Evolutionary conservation across 1,140 invertebrate genomes (phyloP).

Genomic region (Heliconius melpomene): DNA sequence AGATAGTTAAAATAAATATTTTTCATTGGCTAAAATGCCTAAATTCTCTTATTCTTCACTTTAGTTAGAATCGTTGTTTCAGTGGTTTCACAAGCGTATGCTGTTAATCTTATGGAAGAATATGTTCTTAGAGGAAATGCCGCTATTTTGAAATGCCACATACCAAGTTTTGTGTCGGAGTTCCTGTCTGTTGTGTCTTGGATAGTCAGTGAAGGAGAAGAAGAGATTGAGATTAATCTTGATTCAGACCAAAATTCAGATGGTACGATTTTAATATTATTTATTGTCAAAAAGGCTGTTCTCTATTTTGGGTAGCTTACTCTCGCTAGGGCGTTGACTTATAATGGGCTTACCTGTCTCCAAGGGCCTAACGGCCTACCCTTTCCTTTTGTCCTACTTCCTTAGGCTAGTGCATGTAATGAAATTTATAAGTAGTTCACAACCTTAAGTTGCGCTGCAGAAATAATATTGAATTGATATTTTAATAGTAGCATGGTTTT

Average conservation of each 20-base stretch:
- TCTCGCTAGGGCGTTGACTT: conserved; percentile 52
- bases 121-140: conserved; percentile 94
- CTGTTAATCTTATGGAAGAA: conserved; percentile 94
- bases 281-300: not conserved
- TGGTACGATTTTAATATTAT: conserved; percentile 80
- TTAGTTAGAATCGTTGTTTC: conserved; percentile 78
- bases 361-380: conserved; percentile 83
- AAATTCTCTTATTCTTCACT: conserved; percentile 32
- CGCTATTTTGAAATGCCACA: conserved; percentile 94
- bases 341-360: conserved; percentile 69
- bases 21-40: conserved; percentile 27
- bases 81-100: conserved; percentile 95
- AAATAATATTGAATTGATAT: conserved; percentile 36
- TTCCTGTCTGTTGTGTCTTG: conserved; percentile 92
- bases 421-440: conserved; percentile 71
- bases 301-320: not conserved
- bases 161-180: conserved; percentile 95
- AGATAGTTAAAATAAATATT: not conserved
- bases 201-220: conserved; percentile 87
- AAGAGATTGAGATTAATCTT: conserved; percentile 77
- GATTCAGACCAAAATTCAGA: conserved; percentile 84
- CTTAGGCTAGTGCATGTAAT: conserved; percentile 75
- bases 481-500: conserved; percentile 15
- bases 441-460: conserved; percentile 66
- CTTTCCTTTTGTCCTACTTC: conserved; percentile 71